These are phyloP conservation scores for Dynastes maya DNA, from an alignment of 2,888 invertebrate genomes.

Conservation along the genomic window DNA sequence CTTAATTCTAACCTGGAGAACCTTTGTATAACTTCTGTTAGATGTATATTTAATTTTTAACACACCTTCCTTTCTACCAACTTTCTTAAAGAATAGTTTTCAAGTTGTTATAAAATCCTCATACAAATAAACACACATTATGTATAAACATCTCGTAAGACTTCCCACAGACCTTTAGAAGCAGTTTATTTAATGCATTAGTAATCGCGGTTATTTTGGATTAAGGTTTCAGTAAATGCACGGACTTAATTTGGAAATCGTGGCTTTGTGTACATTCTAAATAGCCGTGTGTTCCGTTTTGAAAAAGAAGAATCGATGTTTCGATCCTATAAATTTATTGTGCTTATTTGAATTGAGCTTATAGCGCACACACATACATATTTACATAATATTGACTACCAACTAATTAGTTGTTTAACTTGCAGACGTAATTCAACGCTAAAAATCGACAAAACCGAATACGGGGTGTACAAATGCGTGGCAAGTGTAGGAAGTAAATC, in stretches of 20 bases:
- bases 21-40: slow-evolving; percentile 12
- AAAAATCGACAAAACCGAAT: slow-evolving; percentile 85
- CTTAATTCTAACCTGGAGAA: neutral
- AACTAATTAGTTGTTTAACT: slow-evolving; percentile 54
- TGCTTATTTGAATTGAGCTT: no score
- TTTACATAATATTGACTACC: neutral
- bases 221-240: slow-evolving; percentile 12
- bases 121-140: slow-evolving; percentile 1
- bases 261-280: neutral
- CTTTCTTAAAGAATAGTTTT: slow-evolving; percentile 13
- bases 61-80: neutral
- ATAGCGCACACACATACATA: no score
- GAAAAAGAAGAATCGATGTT: no score
- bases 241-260: neutral
- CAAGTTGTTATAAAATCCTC: slow-evolving; percentile 4
- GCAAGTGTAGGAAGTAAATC: slow-evolving; percentile 76
- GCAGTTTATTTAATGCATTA: slow-evolving; percentile 15
- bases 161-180: slow-evolving; percentile 4
- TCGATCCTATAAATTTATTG: no score
- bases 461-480: slow-evolving; percentile 87
- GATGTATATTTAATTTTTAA: neutral
- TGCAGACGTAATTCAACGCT: slow-evolving; percentile 88
- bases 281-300: no score
- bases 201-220: slow-evolving; percentile 15
- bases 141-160: slow-evolving; percentile 1